Conservation (phyloP, 2,888 invertebrate species). For the Scaptomyza parva region DNA sequence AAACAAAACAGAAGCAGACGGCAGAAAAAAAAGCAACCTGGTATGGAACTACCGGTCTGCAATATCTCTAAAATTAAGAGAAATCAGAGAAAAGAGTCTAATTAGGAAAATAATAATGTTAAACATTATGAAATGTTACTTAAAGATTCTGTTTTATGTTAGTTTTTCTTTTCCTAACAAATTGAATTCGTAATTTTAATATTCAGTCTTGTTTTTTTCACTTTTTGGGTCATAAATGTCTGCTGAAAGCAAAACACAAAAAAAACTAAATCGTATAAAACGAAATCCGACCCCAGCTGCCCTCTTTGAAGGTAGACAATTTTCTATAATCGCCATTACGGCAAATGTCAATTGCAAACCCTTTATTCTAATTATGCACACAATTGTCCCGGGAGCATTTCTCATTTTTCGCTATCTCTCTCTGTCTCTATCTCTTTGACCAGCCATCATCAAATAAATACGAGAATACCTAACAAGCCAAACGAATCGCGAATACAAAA, state of each 20-base stretch:
- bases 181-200: constrained; percentile 3
- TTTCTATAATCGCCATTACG: constrained; percentile 65
- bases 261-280: constrained; percentile 19
- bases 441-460: constrained; percentile 18
- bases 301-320: constrained; percentile 10
- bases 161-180: background rate
- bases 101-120: no score
- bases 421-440: background rate
- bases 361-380: constrained; percentile 77
- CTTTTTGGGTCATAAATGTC: background rate
- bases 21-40: background rate
- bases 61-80: background rate
- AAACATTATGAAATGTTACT: no score
- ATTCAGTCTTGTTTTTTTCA: background rate
- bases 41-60: background rate
- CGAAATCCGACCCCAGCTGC: constrained; percentile 14
- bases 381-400: constrained; percentile 76
- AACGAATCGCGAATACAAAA: constrained; percentile 58
- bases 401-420: background rate
- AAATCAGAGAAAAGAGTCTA: no score
- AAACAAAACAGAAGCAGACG: constrained; percentile 28
- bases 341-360: constrained; percentile 64
- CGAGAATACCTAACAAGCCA: constrained; percentile 19
- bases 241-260: background rate
- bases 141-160: no score